These are phyloP conservation scores for Caradrina clavipalpis DNA, from an alignment of 2,888 invertebrate genomes.

Conservation along the genomic window DNA sequence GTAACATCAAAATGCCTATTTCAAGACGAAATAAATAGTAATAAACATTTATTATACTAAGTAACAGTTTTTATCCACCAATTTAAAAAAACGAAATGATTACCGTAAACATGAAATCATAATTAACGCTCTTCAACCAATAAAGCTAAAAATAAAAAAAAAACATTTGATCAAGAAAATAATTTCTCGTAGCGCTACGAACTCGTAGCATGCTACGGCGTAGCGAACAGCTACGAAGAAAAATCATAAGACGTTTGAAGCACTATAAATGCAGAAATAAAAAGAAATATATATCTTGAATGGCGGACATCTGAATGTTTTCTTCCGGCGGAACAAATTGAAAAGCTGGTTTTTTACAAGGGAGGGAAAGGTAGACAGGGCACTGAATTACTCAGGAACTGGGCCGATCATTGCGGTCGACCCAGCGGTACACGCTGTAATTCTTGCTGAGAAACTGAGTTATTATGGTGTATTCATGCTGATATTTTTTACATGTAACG, in stretches of 20 bases:
- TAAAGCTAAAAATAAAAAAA: background rate
- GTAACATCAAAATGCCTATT: too few species aligned
- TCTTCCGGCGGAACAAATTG: conserved; percentile 79
- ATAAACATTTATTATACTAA: too few species aligned
- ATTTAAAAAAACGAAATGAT: background rate
- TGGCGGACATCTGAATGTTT: conserved; percentile 77
- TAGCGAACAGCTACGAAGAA: conserved; percentile 45
- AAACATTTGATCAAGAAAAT: conserved; percentile 25
- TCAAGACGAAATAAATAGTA: too few species aligned
- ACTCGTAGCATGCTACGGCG: conserved; percentile 54
- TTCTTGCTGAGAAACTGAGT: conserved; percentile 34
- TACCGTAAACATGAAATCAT: background rate
- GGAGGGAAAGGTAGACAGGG: conserved; percentile 65
- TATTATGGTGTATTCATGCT: conserved; percentile 21
- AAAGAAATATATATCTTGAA: conserved; percentile 72
- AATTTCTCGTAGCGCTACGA: conserved; percentile 19
- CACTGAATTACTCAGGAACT: conserved; percentile 71
- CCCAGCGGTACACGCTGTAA: conserved; percentile 21
- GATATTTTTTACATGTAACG: background rate
- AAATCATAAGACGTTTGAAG: conserved; percentile 56
- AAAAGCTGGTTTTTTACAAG: conserved; percentile 76
- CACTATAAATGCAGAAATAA: conserved; percentile 55
- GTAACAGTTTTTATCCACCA: too few species aligned
- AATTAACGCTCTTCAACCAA: background rate
- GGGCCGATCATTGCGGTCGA: conserved; percentile 69